Percentiles rank a stretch among this genome's conserved stretches.
These are phyloP conservation scores for Holothuria leucospilota DNA, from an alignment of 53 echinoderm and acorn worm species.

Conservation along the genomic window DNA sequence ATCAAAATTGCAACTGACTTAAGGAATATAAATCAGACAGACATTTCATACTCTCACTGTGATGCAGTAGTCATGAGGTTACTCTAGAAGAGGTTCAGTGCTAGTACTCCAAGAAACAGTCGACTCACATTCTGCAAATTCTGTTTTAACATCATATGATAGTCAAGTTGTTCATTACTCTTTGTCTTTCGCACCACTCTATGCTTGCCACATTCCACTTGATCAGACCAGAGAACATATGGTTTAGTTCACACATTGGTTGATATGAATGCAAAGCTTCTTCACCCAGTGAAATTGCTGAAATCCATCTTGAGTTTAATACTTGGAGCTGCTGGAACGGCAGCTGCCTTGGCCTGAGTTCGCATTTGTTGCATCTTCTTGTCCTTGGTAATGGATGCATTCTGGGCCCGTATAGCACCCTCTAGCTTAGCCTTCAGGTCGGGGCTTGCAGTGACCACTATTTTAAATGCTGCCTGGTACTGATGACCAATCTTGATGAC, in stretches of 20 bases:
- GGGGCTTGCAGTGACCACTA: conserved; percentile 78
- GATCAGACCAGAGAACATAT: not conserved
- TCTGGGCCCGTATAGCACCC: conserved; percentile 83
- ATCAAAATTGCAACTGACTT: no score
- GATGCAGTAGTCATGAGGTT: no score
- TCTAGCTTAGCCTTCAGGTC: conserved; percentile 96
- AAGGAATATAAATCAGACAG: no score
- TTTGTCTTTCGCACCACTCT: no score
- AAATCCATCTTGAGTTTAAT: conserved; percentile 98
- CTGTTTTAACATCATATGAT: no score
- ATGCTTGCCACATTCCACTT: no score
- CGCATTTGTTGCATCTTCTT: conserved; percentile 48
- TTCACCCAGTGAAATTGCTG: conserved; percentile 91
- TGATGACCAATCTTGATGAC: conserved; percentile 94
- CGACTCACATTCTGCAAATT: no score
- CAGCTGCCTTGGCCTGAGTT: conserved; percentile 21
- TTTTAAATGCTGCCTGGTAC: conserved; percentile 87
- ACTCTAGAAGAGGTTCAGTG: no score
- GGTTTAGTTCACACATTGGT: not conserved
- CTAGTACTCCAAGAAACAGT: no score
- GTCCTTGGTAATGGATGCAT: conserved; percentile 62
- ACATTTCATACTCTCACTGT: no score
- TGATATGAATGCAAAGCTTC: not conserved
- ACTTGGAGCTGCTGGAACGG: conserved; percentile 75
- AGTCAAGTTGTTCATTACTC: no score